Base-by-base conservation (phyloP, 2,888 invertebrate species). In the Diploptera punctata region DNA sequence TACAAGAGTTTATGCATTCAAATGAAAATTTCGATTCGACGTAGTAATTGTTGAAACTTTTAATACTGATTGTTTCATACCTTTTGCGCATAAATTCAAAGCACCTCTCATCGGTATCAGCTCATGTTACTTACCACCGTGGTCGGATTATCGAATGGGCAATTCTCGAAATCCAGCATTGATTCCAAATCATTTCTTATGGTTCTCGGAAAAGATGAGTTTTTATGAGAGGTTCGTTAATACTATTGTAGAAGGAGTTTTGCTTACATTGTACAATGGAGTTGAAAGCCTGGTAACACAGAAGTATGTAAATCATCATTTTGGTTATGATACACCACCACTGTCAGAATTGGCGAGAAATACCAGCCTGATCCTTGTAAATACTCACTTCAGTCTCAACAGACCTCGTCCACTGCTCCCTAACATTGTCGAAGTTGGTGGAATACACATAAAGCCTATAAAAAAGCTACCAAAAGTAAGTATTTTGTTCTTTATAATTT, bases 11-110 rank as follows among this genome's bases (percentile, higher is more conserved):
- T 18, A 65, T 77, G 33, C 54, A 73, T 9, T 74, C 74, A 1
- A 52, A 74, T 49, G 71, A 75, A 47, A 70, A 86, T 61, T 92
- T 88, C 78, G 92, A 94, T 80, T 80, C 93, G 0, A 84, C n/a
- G n/a, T n/a, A n/a, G n/a, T 92, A 9, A 80, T 93, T 0, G 83
- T 88, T 70, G 93, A 93, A 81, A 87, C 87, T 71, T 93, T 93
- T 79, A 91, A 91, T 76, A 87, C 87, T 61, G 91, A 93, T 78
- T 92, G 93, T 79, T 88, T 88, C 80, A 81, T 91, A 76, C 90
- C 88, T 1, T 80, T 93, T 33, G 89, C 88, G 0, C 85, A 90
- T 77, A 87, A 88, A 76, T 85, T 91, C 16, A 81, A 86, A 54
- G 89, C 87, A 0, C 73, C 74, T 33, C 86, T 88, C 1, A 84